Evolutionary conservation across 1,140 invertebrate species (phyloP), one percentile per base, ranked within the genome.

Genomic region (Pararge aegeria): DNA sequence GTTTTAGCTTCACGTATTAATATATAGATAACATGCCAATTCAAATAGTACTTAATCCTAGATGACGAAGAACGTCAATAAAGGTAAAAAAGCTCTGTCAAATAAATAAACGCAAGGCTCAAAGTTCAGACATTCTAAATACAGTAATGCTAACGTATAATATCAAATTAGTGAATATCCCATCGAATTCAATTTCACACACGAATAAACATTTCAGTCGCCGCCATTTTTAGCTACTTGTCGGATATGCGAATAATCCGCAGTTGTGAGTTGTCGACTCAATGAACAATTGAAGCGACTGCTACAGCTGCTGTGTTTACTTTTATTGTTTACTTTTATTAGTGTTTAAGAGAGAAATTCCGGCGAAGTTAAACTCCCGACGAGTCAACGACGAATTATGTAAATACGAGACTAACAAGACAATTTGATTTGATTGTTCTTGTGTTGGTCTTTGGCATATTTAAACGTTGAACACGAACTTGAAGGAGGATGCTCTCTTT

Each of bases 321-420:
- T 24, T 24, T n/a, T 7, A 24, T 7, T 24, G 30, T 34, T 34
- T 6, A 34, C 66, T 72, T 72, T 70, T 69, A 75, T 75, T 75
- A 66, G 62, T 69, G 56, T 75, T 75, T 73, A 75, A 69, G 70
- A 68, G 73, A 75, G 65, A 67, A 68, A 74, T 74, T 71, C 67
- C 40, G 61, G 58, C 46, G 56, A 60, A 19, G 42, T 21, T 46
- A 61, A 61, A 59, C 59, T 68, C 30, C 51, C 37, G 59, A 20
- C 42, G 58, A 53, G n/a, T 37, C 46, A 34, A 27, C 42, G 29
- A 51, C 46, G 27, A 60, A 60, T 60, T 60, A 40, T 21, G 57
- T 46, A 53, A 21, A 60, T 38, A 60, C 49, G 50, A 20, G 38
- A 49, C 37, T 53, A 60, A 54, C 40, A 42, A 60, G 16, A 60